Evolutionary conservation across 2,797 vertebrate species (phyloP).

Genomic region (Pitangus sulphuratus): DNA sequence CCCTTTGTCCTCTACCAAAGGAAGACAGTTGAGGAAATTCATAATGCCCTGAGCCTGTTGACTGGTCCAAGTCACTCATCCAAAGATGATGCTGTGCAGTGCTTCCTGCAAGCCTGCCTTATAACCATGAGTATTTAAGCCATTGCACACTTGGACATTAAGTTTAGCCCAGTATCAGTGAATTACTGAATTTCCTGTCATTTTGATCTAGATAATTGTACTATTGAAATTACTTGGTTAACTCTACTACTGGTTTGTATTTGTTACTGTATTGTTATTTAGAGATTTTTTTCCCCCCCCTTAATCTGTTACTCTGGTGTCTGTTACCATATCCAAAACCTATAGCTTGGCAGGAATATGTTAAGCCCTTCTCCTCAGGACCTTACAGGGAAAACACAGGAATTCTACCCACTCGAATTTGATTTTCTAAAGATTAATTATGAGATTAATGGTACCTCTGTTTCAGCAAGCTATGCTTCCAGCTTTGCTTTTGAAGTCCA

Average conservation of each 20-base stretch:
- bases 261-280: neutral
- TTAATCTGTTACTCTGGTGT: neutral
- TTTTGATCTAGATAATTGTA: neutral
- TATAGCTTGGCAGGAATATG: fast-evolving
- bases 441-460: neutral
- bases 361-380: neutral
- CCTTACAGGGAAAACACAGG: neutral
- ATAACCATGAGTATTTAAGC: fast-evolving
- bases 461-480: neutral
- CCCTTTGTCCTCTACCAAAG: neutral
- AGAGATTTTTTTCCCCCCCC: neutral
- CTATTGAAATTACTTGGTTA: neutral
- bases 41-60: fast-evolving
- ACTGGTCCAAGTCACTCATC: fast-evolving
- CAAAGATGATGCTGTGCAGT: fast-evolving
- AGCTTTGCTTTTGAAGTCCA: neutral
- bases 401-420: neutral
- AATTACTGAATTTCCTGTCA: neutral
- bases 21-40: neutral
- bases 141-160: no score
- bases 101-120: neutral
- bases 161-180: neutral
- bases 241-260: neutral
- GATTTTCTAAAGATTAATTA: neutral
- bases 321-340: neutral